Evolutionary conservation across 64 coral and sea anemone genomes (phyloP), one percentile per base, ranked within the genome.

Genomic region (Pocillopora verrucosa): DNA sequence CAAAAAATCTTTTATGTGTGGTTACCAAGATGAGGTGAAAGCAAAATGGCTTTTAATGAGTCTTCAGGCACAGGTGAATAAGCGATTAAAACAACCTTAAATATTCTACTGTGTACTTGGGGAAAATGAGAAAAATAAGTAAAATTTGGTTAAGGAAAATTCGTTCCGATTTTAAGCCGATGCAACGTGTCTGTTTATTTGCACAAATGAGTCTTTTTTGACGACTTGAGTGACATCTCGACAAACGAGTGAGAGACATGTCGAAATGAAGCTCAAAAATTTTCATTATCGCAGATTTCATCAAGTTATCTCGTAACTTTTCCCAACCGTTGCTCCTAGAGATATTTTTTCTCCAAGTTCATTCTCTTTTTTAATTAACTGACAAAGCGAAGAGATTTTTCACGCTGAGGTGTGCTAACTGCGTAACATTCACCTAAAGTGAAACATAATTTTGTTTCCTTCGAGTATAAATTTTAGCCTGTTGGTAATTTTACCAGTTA

Each of bases 1-100:
- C 83, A 92, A 86, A 87, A 92, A 65, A 16, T 83, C 82, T 85
- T 72, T 85, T 85, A 56, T 72, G 64, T 72, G 82, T 85, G 82
- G 37, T 72, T 65, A 85, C 64, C 63, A 58, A 36, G 22, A 72
- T 85, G 35, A 58, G 65, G 36, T 70, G 37, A 72, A 57, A 72
- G 64, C 41, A 85, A 85, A 85, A 70, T 85, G 62, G 30, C 20
- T 72, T 85, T 72, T 85, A 85, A 85, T 85, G 64, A 72, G 37
- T 56, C 38, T 85, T 56, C 16, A 57, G 37, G 63, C 61, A 16
- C 64, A 25, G 82, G 82, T 56, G 37, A 72, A 85, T 57, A 85
- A 25, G 22, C 36, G 65, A 72, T 56, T 85, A 85, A 85, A 45
- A 72, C 36, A 45, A 17, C 72, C 82, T 22, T 57, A 72, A 57